Conservation (phyloP, 2,113 vertebrate genomes). For the Pomatostomus ruficeps region DNA sequence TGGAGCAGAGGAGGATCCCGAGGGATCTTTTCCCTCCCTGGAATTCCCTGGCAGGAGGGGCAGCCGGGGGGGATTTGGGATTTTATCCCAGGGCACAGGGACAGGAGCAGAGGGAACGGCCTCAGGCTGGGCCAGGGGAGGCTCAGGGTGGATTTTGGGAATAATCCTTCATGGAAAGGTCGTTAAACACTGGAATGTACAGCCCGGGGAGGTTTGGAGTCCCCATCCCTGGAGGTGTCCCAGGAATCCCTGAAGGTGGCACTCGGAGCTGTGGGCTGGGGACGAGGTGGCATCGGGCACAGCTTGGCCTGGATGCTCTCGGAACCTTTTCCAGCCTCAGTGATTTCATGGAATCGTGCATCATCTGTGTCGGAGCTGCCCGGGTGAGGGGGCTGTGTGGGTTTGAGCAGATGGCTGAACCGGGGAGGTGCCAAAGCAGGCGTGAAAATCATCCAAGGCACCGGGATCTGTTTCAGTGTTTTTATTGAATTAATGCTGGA, state of each 20-base stretch:
- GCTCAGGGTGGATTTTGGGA: rapidly evolving
- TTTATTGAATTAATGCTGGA: background rate
- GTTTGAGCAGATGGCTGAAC: background rate
- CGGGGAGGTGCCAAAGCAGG: background rate
- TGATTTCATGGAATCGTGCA: background rate
- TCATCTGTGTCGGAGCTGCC: rapidly evolving
- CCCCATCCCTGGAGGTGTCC: background rate
- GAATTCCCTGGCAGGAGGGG: background rate
- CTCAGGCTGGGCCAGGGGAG: background rate
- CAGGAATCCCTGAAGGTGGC: rapidly evolving
- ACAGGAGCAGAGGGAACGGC: background rate
- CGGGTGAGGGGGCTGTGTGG: background rate
- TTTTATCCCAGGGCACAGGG: background rate
- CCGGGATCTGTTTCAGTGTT: background rate
- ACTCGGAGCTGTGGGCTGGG: background rate
- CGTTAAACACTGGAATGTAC: background rate
- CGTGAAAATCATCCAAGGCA: rapidly evolving
- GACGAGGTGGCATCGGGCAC: rapidly evolving
- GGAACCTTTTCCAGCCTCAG: background rate
- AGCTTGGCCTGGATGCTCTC: rapidly evolving
- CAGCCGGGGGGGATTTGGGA: background rate
- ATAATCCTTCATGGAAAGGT: background rate
- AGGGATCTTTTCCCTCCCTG: too few relatives aligned
- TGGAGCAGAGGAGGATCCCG: too few relatives aligned
- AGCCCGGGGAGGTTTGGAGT: background rate